A percentile compares a stretch with the other conserved stretches of the same genome.
Conservation (phyloP, 2,888 invertebrate species). For the Synergus gifuensis region DNA sequence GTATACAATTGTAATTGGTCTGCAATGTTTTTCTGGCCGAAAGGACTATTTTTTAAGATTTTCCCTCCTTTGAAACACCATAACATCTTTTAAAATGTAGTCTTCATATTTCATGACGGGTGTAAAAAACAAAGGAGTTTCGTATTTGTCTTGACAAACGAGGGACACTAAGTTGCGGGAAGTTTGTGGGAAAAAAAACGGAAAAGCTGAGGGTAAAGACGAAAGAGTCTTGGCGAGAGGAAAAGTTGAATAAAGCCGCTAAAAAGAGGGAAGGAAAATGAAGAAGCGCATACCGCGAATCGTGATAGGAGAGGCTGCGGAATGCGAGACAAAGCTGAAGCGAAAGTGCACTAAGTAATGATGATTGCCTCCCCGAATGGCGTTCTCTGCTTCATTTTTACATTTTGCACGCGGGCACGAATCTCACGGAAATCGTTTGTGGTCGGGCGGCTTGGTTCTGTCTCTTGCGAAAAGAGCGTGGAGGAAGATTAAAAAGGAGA, state of each 20-base stretch:
- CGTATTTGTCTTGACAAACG: conserved; percentile 26
- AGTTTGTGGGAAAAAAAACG: conserved; percentile 25
- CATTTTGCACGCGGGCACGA: conserved; percentile 32
- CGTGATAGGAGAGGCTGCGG: conserved; percentile 33
- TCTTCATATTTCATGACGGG: neutral
- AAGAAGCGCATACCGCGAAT: conserved; percentile 45
- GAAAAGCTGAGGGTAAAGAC: conserved; percentile 8
- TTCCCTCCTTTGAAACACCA: neutral
- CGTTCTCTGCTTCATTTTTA: conserved; percentile 40
- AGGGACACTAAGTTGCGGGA: neutral
- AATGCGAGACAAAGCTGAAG: conserved; percentile 40
- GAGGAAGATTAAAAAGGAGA: conserved; percentile 19
- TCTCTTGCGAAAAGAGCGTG: conserved; percentile 40
- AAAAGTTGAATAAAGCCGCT: conserved; percentile 41
- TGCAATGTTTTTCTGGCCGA: neutral
- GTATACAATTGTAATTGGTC: neutral
- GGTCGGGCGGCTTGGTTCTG: conserved; percentile 26
- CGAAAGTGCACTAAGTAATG: conserved; percentile 49
- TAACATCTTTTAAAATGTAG: neutral
- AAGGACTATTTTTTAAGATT: neutral
- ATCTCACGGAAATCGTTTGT: conserved; percentile 45
- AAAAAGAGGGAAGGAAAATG: conserved; percentile 28
- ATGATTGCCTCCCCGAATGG: conserved; percentile 36
- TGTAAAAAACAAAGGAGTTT: conserved; percentile 34
- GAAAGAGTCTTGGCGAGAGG: conserved; percentile 26